A percentile compares a stretch with the other conserved stretches of the same genome.
Evolutionary conservation across 2,797 vertebrate species (phyloP).

Genomic region (Pseudopleuronectes americanus): DNA sequence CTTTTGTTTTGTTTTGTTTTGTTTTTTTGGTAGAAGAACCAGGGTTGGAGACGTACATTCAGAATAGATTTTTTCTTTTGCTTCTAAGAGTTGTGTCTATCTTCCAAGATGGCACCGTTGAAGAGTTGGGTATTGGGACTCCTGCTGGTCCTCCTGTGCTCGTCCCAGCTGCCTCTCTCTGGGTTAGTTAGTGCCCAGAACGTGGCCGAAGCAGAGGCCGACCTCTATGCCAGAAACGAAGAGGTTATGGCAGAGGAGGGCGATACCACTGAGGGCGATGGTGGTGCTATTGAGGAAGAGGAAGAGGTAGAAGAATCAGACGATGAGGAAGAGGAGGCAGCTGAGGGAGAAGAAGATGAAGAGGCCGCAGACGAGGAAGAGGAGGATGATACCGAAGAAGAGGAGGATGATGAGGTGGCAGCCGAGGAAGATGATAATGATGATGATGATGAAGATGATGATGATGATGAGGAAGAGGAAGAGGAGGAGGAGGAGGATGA

Average conservation of each 20-base stretch:
- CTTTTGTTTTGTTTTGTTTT: constrained; percentile 5
- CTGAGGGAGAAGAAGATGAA: constrained; percentile 21
- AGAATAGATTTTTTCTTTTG: constrained; percentile 6
- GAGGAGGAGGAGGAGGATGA: neutral
- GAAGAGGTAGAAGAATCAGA: neutral
- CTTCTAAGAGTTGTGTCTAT: constrained; percentile 6
- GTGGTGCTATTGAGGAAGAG: neutral
- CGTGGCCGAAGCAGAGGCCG: constrained; percentile 41
- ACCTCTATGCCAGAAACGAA: constrained; percentile 25
- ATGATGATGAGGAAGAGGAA: neutral
- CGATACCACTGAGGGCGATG: constrained; percentile 3
- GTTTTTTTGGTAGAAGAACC: neutral
- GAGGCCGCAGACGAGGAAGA: neutral
- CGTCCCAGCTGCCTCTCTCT: constrained; percentile 55
- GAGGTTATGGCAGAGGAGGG: constrained; percentile 55
- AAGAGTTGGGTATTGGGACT: constrained; percentile 73
- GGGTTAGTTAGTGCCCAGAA: constrained; percentile 58
- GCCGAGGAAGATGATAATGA: neutral
- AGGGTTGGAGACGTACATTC: neutral
- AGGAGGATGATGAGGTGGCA: neutral
- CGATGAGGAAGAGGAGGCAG: constrained; percentile 17
- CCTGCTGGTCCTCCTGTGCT: constrained; percentile 78
- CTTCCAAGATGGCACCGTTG: constrained; percentile 73
- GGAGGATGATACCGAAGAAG: neutral
- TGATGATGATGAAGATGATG: neutral